Evolutionary conservation across 2,797 vertebrate species (phyloP).

Genomic region (Sebastes glaucus): DNA sequence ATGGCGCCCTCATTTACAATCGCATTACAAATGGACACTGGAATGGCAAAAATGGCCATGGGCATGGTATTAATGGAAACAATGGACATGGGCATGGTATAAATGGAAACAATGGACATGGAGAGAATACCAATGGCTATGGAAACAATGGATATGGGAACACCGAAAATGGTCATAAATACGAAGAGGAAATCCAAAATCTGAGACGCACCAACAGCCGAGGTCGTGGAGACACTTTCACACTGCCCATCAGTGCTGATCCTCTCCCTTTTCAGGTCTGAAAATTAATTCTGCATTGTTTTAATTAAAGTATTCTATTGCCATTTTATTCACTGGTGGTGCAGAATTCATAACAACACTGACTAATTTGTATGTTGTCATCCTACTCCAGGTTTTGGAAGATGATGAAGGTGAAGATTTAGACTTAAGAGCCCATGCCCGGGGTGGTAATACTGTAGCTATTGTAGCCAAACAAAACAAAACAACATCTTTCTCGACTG

Average conservation of each 20-base stretch:
- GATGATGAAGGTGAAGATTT: conserved; percentile 80
- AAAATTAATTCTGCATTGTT: neutral
- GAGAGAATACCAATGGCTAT: conserved; percentile 42
- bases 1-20: conserved; percentile 89
- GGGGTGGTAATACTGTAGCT: conserved; percentile 60
- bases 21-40: conserved; percentile 78
- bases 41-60: conserved; percentile 74
- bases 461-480: conserved; percentile 66
- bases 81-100: conserved; percentile 60
- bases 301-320: neutral
- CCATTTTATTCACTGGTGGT: neutral
- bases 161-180: conserved; percentile 9
- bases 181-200: conserved; percentile 60
- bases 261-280: conserved; percentile 76
- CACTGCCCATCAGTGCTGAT: conserved; percentile 75
- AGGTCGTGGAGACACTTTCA: conserved; percentile 73
- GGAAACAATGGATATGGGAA: conserved; percentile 45
- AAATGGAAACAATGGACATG: conserved; percentile 61
- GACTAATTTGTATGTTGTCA: neutral
- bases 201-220: conserved; percentile 53
- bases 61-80: conserved; percentile 55
- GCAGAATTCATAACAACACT: neutral
- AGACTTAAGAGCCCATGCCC: conserved; percentile 67
- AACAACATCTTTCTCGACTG: conserved; percentile 26
- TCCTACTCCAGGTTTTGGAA: conserved; percentile 65